These are phyloP conservation scores for Drosophila triauraria DNA, from an alignment of 1,140 invertebrate genomes.

Conservation along the genomic window DNA sequence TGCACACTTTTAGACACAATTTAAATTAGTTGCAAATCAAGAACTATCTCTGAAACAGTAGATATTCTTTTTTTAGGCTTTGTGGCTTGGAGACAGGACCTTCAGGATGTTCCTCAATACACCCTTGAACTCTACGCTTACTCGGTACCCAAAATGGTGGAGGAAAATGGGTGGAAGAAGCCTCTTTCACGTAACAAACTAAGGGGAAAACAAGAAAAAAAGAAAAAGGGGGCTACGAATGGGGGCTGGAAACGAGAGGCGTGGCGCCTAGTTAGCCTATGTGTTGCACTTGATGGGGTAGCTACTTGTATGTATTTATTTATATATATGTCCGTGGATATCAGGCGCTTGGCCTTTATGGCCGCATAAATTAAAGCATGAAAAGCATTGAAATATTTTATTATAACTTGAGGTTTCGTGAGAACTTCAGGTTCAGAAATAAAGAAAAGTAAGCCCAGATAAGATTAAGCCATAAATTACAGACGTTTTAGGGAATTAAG, in stretches of 20 bases:
- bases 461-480: conserved; percentile 7
- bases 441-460: conserved; percentile 9
- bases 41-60: neutral
- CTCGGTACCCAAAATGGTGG: conserved; percentile 8
- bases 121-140: conserved; percentile 4
- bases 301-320: conserved; percentile 35
- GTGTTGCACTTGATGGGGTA: conserved; percentile 55
- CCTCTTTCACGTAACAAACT: conserved; percentile 57
- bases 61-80: too few species aligned
- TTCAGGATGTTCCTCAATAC: neutral
- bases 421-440: conserved; percentile 9
- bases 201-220: conserved; percentile 7
- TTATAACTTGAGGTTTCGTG: conserved; percentile 22
- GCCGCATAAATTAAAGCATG: conserved; percentile 58
- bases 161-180: conserved; percentile 35
- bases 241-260: conserved; percentile 21
- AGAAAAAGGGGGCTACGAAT: conserved; percentile 23
- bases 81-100: neutral
- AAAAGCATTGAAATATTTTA: conserved; percentile 52
- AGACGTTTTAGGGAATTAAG: neutral
- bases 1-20: neutral
- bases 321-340: conserved; percentile 38
- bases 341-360: conserved; percentile 59
- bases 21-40: neutral
- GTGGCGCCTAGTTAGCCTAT: conserved; percentile 54